Evolutionary conservation across 2,113 vertebrate species (phyloP), one percentile per base, ranked within the genome.

Genomic region (Perca fluviatilis): DNA sequence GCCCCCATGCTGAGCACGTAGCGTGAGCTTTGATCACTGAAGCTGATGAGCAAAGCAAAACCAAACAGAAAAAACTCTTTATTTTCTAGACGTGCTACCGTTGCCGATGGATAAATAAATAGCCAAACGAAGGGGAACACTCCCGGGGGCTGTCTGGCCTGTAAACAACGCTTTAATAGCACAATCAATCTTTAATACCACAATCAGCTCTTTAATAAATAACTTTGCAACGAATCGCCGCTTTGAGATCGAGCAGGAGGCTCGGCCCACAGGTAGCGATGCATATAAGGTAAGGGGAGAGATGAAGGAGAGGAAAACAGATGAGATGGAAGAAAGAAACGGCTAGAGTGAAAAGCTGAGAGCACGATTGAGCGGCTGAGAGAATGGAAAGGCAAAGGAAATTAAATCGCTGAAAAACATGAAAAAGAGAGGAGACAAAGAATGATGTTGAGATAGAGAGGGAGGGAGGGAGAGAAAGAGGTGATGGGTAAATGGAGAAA

Each of bases 141-240:
- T 80, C 57, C 30, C 0, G 0, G 72, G 67, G 43, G 63, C 53
- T n/a, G 50, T 27, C 58, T 75, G 81, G 60, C 40, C 69, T 54
- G 63, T 70, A 75, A 89, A 89, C 85, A 74, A 73, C 54, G 46
- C 70, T 77, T 86, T 82, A 78, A 86, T 54, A 33, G 13, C 53
- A 74, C 74, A 70, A 91, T 91, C 69, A 83, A 79, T 87, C 77
- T 91, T 85, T 88, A 66, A 91, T 61, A 27, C 58, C 30, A 66
- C 77, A 71, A 88, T 86, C 71, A 64, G n/a, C 25, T 49, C 54
- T 82, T 82, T 50, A 77, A 88, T 81, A 80, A 85, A 88, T 74
- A 64, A 77, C 49, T 53, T 10, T 65, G 70, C 51, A 15, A 23
- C 53, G 62, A 76, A 75, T 72, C 11, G 7, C 51, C 6, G 11